Evolutionary conservation across 2,888 invertebrate genomes (phyloP), one percentile per base, ranked within the genome.

Genomic region (Arge pagana): DNA sequence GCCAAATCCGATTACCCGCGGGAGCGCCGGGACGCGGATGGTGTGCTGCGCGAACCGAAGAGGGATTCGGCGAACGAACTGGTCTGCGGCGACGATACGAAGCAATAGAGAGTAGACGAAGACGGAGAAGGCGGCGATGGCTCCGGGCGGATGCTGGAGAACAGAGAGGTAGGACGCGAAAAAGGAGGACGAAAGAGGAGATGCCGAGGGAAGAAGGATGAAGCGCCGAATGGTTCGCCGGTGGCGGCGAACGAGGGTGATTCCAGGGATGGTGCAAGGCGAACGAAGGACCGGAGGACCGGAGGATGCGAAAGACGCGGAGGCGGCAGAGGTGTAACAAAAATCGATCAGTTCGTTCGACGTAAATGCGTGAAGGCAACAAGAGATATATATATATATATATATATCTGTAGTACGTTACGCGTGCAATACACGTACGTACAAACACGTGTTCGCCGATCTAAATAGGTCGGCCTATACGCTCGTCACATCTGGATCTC

Each of bases 1-100:
- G 72, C 73, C 72, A 74, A 74, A 74, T 74, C 68, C 68, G 72
- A 74, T 74, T 74, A 74, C 72, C 73, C 70, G 71, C 72, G 48
- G 45, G 54, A 65, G 69, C 70, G 72, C 70, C 66, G 71, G 72
- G 72, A 72, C 73, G 70, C 72, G 73, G 71, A 71, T 72, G 72
- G 67, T 70, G 70, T 58, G 69, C 71, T 66, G 66, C 33, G 45
- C 31, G 45, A 33, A 35, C 45, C 45, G 45, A 45, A 33, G 45
- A 45, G 45, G 21, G 50, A 41, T 40, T 23, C 40, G 36, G 39
- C 33, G 50, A 31, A 41, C 40, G 36, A 13, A 16, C 3, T 15
- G 42, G 15, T 31, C 24, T 19, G 40, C n/a, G 35, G 24, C 35
- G 50, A 28, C 50, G 50, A 31, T 23, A 13, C 6, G 28, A 35